These are phyloP conservation scores for Aphyosemion australe DNA, from an alignment of 2,113 vertebrate species.

Conservation along the genomic window DNA sequence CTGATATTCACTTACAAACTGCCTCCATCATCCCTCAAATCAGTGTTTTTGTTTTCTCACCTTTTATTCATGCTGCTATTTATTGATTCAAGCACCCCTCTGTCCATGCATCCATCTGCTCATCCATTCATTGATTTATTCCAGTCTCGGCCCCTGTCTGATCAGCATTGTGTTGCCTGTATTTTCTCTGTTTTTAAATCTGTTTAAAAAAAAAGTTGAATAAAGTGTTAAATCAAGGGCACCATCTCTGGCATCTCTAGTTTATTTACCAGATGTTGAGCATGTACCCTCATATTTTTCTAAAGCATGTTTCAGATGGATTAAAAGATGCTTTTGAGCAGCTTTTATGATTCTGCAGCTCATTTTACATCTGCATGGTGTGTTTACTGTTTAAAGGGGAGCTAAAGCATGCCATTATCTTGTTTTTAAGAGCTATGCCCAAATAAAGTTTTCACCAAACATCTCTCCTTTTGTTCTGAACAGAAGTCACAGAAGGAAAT, in stretches of 20 bases:
- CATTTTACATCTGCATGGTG: background rate
- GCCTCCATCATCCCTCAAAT: conserved; percentile 10
- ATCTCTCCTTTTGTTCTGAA: background rate
- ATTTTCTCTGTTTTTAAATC: conserved; percentile 48
- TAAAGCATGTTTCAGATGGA: background rate
- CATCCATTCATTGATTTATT: conserved; percentile 9
- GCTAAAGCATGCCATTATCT: background rate
- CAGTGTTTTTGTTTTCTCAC: conserved; percentile 3
- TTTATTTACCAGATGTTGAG: conserved; percentile 5
- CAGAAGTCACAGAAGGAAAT: conserved; percentile 6
- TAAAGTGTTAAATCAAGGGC: conserved; percentile 74
- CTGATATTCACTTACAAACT: conserved; percentile 31
- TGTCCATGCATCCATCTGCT: background rate
- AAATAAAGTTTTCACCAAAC: too few species aligned
- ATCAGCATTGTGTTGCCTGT: conserved; percentile 34
- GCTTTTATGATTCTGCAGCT: background rate
- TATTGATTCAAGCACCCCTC: conserved; percentile 18
- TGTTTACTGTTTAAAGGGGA: background rate
- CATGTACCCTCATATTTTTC: background rate
- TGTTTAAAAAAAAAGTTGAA: conserved; percentile 59
- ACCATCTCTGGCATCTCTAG: conserved; percentile 68
- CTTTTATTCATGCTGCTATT: conserved; percentile 2
- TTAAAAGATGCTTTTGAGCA: background rate
- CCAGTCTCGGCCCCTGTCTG: conserved; percentile 10
- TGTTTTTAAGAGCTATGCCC: background rate